Evolutionary conservation across 2,888 invertebrate genomes (phyloP), one percentile per base, ranked within the genome.

Genomic region (Cerastoderma edule): DNA sequence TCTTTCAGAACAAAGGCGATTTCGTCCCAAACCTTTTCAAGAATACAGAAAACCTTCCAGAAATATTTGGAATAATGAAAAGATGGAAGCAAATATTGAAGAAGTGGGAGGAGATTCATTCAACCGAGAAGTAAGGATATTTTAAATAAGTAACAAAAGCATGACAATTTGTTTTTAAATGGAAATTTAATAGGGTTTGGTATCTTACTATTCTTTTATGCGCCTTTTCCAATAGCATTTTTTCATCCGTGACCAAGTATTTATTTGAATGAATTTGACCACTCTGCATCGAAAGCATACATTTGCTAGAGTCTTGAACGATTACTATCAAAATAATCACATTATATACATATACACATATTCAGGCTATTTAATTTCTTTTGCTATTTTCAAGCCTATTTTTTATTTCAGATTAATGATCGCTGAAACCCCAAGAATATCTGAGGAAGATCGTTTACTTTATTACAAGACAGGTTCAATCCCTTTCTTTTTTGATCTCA

Each of bases 381-480:
- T 8, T 22, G 10, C n/a, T 53, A n/a, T n/a, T 53, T 10, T 16
- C 6, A 53, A 53, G 8, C 27, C 22, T 5, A 32, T 32, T 64
- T 46, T 28, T 16, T 44, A 22, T 54, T 66, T 19, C 33, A 89
- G 89, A 32, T 83, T 86, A 50, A 56, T 89, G 46, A 66, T 88
- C 27, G 78, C 83, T 2, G 86, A 87, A 50, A 84, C 83, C 2
- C 78, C 75, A 66, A 76, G 53, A 13, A 64, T 53, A 13, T 71
- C 74, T 27, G 56, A 67, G 24, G 83, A n/a, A 28, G 72, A 78
- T 33, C 72, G 75, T 64, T 67, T 75, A 33, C 67, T 84, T 22
- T 89, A 89, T 67, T 89, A 88, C 73, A 56, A 84, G n/a, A 85
- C 87, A 32, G 91, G 90, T 1, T 82, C 88, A 0, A 73, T 88